A percentile compares a stretch with the other conserved stretches of the same genome.
Conservation (phyloP, 2,113 vertebrate genomes). For the Salvelinus alpinus region DNA sequence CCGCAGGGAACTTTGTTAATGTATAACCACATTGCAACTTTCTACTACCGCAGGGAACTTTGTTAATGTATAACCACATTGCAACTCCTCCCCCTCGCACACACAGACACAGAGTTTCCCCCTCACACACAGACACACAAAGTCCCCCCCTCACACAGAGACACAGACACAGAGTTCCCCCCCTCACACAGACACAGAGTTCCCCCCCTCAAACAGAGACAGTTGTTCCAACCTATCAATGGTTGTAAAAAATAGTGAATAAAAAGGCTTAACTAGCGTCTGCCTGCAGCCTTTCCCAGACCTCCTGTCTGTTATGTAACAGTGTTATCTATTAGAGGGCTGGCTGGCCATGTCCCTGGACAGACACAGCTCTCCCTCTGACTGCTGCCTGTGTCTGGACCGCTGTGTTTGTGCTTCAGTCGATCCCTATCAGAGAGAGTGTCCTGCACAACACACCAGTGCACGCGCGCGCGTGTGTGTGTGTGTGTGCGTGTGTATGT, state of each 20-base stretch:
- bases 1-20: no score
- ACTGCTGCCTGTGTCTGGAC: conserved; percentile 21
- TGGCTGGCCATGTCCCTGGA: conserved; percentile 35
- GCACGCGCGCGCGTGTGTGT: background rate
- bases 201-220: conserved; percentile 6
- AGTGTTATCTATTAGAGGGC: conserved; percentile 36
- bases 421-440: no score
- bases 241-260: conserved; percentile 13
- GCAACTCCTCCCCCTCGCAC: no score
- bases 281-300: conserved; percentile 45
- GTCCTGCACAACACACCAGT: background rate
- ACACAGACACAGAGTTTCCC: background rate
- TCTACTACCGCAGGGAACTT: no score
- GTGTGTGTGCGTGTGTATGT: no score
- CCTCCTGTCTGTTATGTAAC: conserved; percentile 56
- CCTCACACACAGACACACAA: no score
- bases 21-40: no score
- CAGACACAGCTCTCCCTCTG: background rate
- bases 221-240: conserved; percentile 30
- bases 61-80: no score
- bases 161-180: no score
- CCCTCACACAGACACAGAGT: background rate
- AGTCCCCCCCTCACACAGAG: no score
- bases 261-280: conserved; percentile 18
- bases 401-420: conserved; percentile 1